A percentile compares a stretch with the other conserved stretches of the same genome.
phyloP scores from a whole-genome alignment of 1,140 invertebrate genomes.

The Drosophila watanabei region DNA sequence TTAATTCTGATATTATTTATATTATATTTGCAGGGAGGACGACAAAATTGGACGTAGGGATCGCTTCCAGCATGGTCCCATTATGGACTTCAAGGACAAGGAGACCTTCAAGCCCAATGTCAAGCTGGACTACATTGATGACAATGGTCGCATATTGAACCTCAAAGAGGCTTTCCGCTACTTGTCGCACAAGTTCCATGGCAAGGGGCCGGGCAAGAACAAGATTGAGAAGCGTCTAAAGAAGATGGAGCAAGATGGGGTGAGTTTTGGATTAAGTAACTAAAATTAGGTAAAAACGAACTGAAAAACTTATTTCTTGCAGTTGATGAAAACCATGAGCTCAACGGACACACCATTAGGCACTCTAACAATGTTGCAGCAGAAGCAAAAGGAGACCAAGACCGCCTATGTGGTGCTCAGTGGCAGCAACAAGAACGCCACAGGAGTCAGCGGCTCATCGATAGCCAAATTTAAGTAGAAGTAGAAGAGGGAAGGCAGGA shows the following conservation, averaged over 20 bases:
- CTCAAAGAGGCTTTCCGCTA: conserved; percentile 99
- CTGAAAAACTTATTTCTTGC: conserved; percentile 86
- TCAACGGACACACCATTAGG: conserved; percentile 98
- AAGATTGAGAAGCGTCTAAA: conserved; percentile 99
- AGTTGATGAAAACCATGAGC: conserved; percentile 99
- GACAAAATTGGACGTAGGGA: conserved; percentile 92
- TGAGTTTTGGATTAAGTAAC: conserved; percentile 84
- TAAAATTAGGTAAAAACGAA: not conserved
- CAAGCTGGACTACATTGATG: conserved; percentile 99
- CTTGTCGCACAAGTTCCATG: conserved; percentile 99
- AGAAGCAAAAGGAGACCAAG: conserved; percentile 98
- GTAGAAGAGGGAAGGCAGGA: not conserved
- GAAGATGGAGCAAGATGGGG: conserved; percentile 97
- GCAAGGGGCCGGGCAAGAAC: conserved; percentile 99
- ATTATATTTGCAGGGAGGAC: conserved; percentile 89
- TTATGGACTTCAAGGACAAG: conserved; percentile 98
- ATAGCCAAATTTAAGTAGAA: conserved; percentile 85
- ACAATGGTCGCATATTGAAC: conserved; percentile 94
- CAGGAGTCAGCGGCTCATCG: conserved; percentile 60
- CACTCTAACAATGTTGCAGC: conserved; percentile 96
- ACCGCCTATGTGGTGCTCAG: conserved; percentile 97
- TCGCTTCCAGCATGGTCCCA: conserved; percentile 92
- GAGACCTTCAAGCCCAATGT: conserved; percentile 97
- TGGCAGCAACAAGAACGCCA: conserved; percentile 90
- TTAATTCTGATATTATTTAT: not conserved